Evolutionary conservation across 2,888 invertebrate species (phyloP), one percentile per base, ranked within the genome.

Genomic region (Xylocampa areola): DNA sequence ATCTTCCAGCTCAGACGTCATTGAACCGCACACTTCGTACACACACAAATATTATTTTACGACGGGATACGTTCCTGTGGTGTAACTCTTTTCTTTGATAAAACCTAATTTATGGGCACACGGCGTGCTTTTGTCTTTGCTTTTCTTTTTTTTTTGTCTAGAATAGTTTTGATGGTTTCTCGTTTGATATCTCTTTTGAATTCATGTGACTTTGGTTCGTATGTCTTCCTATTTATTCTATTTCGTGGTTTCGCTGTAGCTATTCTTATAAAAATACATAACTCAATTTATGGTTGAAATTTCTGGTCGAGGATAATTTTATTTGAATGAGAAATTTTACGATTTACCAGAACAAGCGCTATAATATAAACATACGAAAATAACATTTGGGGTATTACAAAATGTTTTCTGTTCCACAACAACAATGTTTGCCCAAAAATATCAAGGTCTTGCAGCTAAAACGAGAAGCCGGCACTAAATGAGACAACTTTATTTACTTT

Each of bases 61-160:
- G 64, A 70, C 73, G 53, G 71, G 73, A 74, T 60, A 57, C 49
- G 35, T 49, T 32, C 40, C 33, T 36, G 19, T 30, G 5, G 17
- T 27, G 8, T 1, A 16, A 44, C 16, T 48, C 27, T 54, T 45
- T 60, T 47, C 66, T 76, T 72, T 70, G 52, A 76, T 72, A 61
- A 41, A 57, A 45, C 7, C 11, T 14, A 59, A 61, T 74, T 64
- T 63, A 75, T 44, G 49, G 17, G 23, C 29, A 16, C 44, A 48
- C 27, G 43, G 40, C 14, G 50, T 60, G 57, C 62, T 60, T 68
- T 72, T 67, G 68, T 68, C 48, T 59, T 43, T 59, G 30, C 40
- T 47, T 52, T 68, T 68, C 36, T 68, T 64, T 36, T 39, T 39
- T 50, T 52, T 53, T 39, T 29, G 14, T 60, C 48, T 48, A 36